Conservation (phyloP, 2,797 vertebrate genomes). For the Adelosebastes latens region DNA sequence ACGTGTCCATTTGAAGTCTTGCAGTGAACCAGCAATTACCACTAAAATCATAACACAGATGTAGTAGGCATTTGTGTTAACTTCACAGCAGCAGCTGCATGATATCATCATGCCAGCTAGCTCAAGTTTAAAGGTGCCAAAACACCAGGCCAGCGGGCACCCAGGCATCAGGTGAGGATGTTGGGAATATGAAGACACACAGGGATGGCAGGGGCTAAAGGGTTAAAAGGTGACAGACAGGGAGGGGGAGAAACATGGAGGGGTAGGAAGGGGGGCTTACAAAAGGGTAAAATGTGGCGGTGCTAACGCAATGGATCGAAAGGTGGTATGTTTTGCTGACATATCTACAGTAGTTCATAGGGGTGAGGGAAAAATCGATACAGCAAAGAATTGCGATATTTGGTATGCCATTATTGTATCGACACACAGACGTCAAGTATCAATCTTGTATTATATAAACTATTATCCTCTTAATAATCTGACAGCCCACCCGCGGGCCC, state of each 20-base stretch:
- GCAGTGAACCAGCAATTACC: conserved; percentile 55
- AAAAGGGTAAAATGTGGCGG: background rate
- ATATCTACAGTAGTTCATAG: background rate
- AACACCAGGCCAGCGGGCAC: conserved; percentile 1
- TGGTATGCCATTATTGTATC: too few relatives aligned
- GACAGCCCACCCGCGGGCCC: too few relatives aligned
- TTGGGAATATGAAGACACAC: background rate
- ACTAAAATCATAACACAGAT: conserved; percentile 70
- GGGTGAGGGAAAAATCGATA: too few relatives aligned
- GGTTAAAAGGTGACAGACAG: conserved; percentile 13
- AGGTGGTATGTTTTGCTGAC: background rate
- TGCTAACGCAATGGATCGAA: background rate
- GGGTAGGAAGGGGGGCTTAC: background rate
- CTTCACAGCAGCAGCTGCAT: conserved; percentile 48
- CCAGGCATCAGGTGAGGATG: conserved; percentile 18
- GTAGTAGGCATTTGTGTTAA: conserved; percentile 42
- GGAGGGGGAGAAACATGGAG: too few relatives aligned
- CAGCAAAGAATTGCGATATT: too few relatives aligned
- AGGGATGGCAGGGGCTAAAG: background rate
- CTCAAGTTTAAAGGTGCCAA: conserved; percentile 4
- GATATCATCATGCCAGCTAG: conserved; percentile 10
- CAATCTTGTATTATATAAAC: too few relatives aligned
- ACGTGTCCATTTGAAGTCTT: conserved; percentile 59
- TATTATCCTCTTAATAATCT: too few relatives aligned
- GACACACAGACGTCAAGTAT: too few relatives aligned